phyloP scores from a whole-genome alignment of 2,113 vertebrate species.

The Tragelaphus scriptus region DNA sequence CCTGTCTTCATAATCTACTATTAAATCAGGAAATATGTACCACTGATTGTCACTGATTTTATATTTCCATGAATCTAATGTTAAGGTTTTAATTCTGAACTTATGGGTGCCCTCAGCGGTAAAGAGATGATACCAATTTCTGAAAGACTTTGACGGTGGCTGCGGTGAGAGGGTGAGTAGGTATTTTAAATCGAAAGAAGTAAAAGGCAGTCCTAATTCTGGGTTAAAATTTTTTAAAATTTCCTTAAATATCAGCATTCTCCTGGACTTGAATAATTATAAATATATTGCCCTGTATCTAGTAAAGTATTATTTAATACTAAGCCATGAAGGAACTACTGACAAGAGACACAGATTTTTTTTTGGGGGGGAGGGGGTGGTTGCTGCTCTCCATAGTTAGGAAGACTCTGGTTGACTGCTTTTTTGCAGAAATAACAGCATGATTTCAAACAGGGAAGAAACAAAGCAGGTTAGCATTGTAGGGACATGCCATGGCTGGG shows the following conservation, averaged over 20 bases:
- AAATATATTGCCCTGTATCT: background rate
- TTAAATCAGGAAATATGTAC: background rate
- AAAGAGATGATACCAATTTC: background rate
- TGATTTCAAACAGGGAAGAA: conserved; percentile 21
- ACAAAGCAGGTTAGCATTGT: background rate
- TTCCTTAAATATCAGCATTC: conserved; percentile 24
- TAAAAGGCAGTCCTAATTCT: background rate
- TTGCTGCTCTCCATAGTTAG: background rate
- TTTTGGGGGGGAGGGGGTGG: rapidly evolving
- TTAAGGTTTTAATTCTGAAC: background rate
- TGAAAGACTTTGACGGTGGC: background rate
- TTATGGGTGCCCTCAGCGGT: background rate
- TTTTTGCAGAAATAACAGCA: conserved; percentile 21
- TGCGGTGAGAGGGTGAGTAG: background rate
- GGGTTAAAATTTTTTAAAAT: background rate
- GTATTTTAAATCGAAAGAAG: conserved; percentile 44
- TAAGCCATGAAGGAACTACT: background rate
- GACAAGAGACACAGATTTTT: background rate
- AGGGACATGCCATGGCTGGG: background rate
- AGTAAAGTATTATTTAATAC: background rate
- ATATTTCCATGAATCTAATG: background rate
- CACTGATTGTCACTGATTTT: background rate
- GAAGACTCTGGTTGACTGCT: background rate
- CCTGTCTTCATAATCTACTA: background rate
- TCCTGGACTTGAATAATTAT: background rate